Percentiles rank a stretch among this genome's conserved stretches.
phyloP scores from a whole-genome alignment of 2,113 vertebrate genomes.

The Pedionomus torquatus region DNA sequence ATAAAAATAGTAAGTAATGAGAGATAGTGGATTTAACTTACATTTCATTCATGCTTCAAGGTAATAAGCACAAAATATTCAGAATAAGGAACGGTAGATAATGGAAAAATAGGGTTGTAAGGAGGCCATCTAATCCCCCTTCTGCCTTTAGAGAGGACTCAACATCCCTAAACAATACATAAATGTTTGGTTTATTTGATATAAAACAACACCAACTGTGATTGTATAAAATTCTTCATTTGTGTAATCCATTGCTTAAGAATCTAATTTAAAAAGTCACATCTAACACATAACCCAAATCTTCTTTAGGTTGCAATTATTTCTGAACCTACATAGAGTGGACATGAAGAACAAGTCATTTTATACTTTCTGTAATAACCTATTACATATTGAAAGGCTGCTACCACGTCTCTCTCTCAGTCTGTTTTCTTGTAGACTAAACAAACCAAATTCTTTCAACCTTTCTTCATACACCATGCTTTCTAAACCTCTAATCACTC shows the following conservation, averaged over 20 bases:
- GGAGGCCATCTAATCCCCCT: neutral
- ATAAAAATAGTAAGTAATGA: neutral
- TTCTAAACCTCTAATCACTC: slow-evolving; percentile 55
- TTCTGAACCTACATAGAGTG: neutral
- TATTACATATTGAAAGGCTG: neutral
- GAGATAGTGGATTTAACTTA: neutral
- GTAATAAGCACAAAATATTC: neutral
- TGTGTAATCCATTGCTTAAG: neutral
- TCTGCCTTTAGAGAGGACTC: neutral
- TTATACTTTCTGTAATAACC: neutral
- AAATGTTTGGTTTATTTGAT: neutral
- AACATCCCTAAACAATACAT: neutral
- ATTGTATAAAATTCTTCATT: neutral
- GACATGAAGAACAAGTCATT: neutral
- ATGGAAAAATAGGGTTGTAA: neutral
- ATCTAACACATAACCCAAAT: neutral
- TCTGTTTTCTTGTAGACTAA: slow-evolving; percentile 53
- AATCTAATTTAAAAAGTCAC: neutral
- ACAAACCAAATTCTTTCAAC: slow-evolving; percentile 57
- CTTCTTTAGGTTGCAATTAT: neutral
- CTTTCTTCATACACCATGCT: slow-evolving; percentile 27
- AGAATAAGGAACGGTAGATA: neutral
- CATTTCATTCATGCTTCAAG: neutral
- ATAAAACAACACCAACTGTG: neutral
- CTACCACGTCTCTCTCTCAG: neutral